Evolutionary conservation across 2,797 vertebrate species (phyloP), one percentile per base, ranked within the genome.

Genomic region (Harpagifer antarcticus): DNA sequence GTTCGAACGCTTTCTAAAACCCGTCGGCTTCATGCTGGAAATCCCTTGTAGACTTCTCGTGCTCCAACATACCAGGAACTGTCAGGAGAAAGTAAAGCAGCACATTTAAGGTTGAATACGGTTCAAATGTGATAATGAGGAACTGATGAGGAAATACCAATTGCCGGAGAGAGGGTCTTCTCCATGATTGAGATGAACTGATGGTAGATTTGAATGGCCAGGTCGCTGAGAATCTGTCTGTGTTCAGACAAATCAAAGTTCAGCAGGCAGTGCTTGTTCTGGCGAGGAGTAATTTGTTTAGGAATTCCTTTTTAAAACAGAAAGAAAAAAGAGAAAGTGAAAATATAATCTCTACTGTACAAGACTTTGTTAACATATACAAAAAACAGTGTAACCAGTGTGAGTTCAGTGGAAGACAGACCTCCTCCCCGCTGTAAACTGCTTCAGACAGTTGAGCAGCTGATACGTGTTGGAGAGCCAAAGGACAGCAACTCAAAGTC

Each of bases 341-440:
- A 79, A 72, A 69, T 1, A 37, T 3, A 4, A 3, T 9, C 4
- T 37, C 3, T 8, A 3, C 15, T 20, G 23, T 8, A 16, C 1
- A 37, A 0, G 2, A 49, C n/a, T 15, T 8, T 14, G 45, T 47
- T 2, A 0, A 42, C 5, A 57, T 17, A 47, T 10, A 57, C 2
- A 27, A 27, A 3, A 27, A 27, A 27, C 1, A 69, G 47, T 37
- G 17, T 20, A 15, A 20, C 14, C 31, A 49, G 12, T 56, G 20
- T 43, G 17, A 67, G 15, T 1, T 0, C 11, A 27, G 61, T 14
- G 3, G n/a, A 48, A 61, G 12, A 49, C 81, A 48, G 92, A 99
- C 98, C 96, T 99, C 97, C 82, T 99, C 98, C 1, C 98, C 98
- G 0, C 98, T 99, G 95, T 99, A 99, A n/a, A n/a, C 78, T 99